Base-by-base conservation (phyloP, 53 echinoderm and acorn worm genomes). In the Stichopus horrens region DNA sequence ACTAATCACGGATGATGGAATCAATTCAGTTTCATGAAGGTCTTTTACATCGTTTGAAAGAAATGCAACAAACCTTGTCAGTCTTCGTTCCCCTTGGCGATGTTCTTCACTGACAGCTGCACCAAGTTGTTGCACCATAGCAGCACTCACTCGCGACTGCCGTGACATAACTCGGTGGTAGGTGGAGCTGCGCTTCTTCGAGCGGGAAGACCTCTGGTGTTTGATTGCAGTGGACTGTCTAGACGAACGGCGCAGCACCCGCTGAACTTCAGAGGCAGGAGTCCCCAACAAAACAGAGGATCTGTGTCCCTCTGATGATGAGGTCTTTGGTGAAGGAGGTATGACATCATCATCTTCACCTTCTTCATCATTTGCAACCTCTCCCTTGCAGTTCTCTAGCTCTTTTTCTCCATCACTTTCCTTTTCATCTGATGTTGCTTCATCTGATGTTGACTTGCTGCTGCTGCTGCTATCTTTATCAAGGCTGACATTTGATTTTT, bases 311-410 rank as follows among this genome's bases (percentile, higher is more conserved):
- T 71, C 71, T 18, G 71, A 71, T 13, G 16, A n/a, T 20, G 7
- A 18, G 6, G 71, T 16, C 71, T 71, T 71, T 71, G 71, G 71
- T 71, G 77, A 54, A n/a, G 89, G 58, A 8, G 76, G 78, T 65
- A 83, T 89, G 68, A 86, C 92, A n/a, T 89, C 92, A 63, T 89
- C 74, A 16, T 85, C 89, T 55, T 84, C 75, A 8, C 18, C 68
- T 6, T 83, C 76, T 54, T 54, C 52, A 0, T 21, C 23, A 3
- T 7, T 8, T 11, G 7, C 52, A 6, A 11, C 10, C 10, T 51
- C 77, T 21, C 8, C 77, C 23, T 9, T 20, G 52, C 5, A 37
- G 51, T 4, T 51, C 7, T 54, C 53, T 3, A 11, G 55, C 14
- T 84, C 89, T 52, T 83, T 51, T 7, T 60, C 83, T 56, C 76